Evolutionary conservation across 2,797 vertebrate genomes (phyloP).

Genomic region (Tokudaia tokunoshimensis): DNA sequence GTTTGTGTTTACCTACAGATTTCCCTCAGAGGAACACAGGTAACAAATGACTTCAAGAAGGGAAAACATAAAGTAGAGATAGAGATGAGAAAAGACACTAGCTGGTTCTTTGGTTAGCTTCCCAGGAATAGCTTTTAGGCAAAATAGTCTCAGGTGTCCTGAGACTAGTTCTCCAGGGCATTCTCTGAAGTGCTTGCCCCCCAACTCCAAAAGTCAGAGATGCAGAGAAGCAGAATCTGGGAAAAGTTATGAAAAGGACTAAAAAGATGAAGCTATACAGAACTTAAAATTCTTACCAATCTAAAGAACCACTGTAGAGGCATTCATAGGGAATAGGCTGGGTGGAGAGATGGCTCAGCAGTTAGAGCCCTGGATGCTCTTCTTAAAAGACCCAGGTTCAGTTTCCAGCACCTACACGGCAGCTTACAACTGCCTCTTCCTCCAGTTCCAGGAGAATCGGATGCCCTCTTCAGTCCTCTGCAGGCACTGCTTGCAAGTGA

Average conservation of each 20-base stretch:
- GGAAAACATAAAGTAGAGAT: conserved; percentile 66
- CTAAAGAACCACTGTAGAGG: conserved; percentile 50
- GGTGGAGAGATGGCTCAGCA: not conserved
- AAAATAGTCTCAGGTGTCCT: not conserved
- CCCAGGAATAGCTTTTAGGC: conserved; percentile 10
- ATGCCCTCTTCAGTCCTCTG: not conserved
- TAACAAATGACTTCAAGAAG: conserved; percentile 70
- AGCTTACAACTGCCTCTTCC: not conserved
- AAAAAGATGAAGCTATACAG: conserved; percentile 44
- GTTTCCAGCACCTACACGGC: not conserved
- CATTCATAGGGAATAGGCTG: conserved; percentile 10
- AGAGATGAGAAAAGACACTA: conserved; percentile 46
- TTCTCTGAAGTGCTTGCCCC: conserved; percentile 34
- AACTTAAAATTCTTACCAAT: conserved; percentile 41
- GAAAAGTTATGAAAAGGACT: conserved; percentile 22
- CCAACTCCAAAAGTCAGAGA: conserved; percentile 7
- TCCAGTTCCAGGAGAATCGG: not conserved
- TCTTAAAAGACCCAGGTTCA: not conserved
- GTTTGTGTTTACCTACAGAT: conserved; percentile 73
- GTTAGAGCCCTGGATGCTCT: not conserved
- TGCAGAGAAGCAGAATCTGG: conserved; percentile 47
- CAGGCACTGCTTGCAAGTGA: not conserved
- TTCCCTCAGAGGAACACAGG: conserved; percentile 71
- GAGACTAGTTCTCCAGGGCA: not conserved
- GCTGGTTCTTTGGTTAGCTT: not conserved